Percentiles rank a stretch among this genome's conserved stretches.
These are phyloP conservation scores for Poecilia picta DNA, from an alignment of 2,797 vertebrate species.

Conservation along the genomic window DNA sequence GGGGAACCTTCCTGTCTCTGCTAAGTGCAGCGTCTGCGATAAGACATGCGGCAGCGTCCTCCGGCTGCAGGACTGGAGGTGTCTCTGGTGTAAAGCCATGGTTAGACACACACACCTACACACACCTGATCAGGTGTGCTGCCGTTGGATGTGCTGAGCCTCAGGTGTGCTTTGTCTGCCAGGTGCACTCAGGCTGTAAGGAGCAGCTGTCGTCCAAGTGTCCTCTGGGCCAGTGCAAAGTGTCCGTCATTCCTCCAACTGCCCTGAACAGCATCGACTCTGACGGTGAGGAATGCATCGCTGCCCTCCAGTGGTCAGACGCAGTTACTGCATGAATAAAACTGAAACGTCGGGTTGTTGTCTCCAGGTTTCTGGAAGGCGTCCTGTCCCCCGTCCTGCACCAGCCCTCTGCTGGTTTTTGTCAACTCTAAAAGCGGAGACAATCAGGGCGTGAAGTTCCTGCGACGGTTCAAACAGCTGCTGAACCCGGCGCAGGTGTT, in stretches of 20 bases:
- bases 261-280: constrained; percentile 98
- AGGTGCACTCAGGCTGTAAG: constrained; percentile 94
- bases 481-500: constrained; percentile 97
- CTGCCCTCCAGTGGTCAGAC: constrained; percentile 2
- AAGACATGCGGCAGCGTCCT: constrained; percentile 96
- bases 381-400: constrained; percentile 93
- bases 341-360: not conserved
- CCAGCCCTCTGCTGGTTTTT: constrained; percentile 93
- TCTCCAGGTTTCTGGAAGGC: constrained; percentile 95
- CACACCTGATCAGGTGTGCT: not conserved
- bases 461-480: constrained; percentile 94
- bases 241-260: constrained; percentile 95
- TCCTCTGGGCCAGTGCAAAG: constrained; percentile 94
- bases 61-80: constrained; percentile 95
- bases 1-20: constrained; percentile 94
- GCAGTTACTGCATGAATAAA: not conserved
- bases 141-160: not conserved
- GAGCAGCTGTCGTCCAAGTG: constrained; percentile 90
- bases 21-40: constrained; percentile 93
- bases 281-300: constrained; percentile 81
- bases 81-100: constrained; percentile 98
- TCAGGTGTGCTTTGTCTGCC: constrained; percentile 33
- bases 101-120: constrained; percentile 74
- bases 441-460: constrained; percentile 97
- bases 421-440: constrained; percentile 98